Conservation (phyloP, 2,888 invertebrate species). For the Isotomurus palustris region DNA sequence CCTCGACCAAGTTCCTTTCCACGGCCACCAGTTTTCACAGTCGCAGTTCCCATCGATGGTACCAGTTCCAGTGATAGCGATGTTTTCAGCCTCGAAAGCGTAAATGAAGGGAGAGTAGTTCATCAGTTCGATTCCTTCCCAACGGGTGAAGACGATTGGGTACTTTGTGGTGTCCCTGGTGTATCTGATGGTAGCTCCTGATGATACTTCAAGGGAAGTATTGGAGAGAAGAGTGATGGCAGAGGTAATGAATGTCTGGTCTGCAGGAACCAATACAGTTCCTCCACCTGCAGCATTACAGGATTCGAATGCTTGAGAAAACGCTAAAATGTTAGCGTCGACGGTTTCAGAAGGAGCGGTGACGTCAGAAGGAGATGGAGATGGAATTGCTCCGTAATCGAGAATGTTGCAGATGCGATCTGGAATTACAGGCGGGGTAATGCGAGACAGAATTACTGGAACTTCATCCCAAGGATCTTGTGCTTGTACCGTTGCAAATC, state of each 20-base stretch:
- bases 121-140: constrained; percentile 9
- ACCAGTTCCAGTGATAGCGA: constrained; percentile 5
- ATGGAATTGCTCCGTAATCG: constrained; percentile 6
- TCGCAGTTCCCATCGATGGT: constrained; percentile 2
- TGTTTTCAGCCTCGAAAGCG: constrained; percentile 4
- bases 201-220: neutral
- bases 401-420: neutral
- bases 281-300: too few relatives aligned
- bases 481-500: too few relatives aligned
- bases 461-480: constrained; percentile 9
- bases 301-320: too few relatives aligned
- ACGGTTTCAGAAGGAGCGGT: too few relatives aligned
- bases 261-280: too few relatives aligned
- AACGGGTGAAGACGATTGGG: constrained; percentile 6
- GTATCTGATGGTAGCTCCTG: neutral
- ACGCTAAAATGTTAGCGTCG: too few relatives aligned
- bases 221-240: neutral
- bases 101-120: constrained; percentile 8
- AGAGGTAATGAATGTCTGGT: neutral
- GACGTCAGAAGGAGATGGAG: too few relatives aligned
- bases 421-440: constrained; percentile 1
- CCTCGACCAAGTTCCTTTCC: constrained; percentile 6
- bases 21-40: constrained; percentile 12
- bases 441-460: constrained; percentile 4
- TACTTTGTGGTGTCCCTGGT: neutral